phyloP scores from a whole-genome alignment of 2,888 invertebrate species.

The Chymomyza fuscimana region DNA sequence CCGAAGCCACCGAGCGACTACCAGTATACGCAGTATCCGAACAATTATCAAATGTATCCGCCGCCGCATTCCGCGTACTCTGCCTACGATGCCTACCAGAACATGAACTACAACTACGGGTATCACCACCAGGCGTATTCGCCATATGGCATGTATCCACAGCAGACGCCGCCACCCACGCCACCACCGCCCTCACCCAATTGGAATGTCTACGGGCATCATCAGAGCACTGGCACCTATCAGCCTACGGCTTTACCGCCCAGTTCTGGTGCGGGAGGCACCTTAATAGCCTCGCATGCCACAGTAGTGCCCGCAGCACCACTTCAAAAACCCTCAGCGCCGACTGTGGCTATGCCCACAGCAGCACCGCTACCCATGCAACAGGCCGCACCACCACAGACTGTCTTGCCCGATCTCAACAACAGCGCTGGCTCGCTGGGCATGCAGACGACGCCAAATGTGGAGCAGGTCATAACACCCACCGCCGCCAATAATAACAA shows the following conservation, averaged over 20 bases:
- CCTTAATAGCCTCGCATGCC: conserved; percentile 56
- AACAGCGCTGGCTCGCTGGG: conserved; percentile 33
- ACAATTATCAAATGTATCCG: conserved; percentile 80
- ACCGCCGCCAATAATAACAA: conserved; percentile 61
- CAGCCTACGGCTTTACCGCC: conserved; percentile 69
- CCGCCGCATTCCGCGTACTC: conserved; percentile 79
- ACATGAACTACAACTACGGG: conserved; percentile 80
- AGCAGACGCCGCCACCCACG: conserved; percentile 79
- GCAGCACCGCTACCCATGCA: conserved; percentile 44
- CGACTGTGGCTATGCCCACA: conserved; percentile 46
- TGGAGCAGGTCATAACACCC: conserved; percentile 38
- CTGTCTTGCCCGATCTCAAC: conserved; percentile 68
- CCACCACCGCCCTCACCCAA: conserved; percentile 82
- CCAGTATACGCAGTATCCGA: conserved; percentile 79
- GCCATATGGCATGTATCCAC: conserved; percentile 79
- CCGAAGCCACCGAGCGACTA: conserved; percentile 79
- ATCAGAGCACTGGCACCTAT: conserved; percentile 68
- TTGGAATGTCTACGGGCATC: conserved; percentile 83
- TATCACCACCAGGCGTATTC: conserved; percentile 80
- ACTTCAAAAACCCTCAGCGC: conserved; percentile 62
- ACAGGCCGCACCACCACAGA: conserved; percentile 54
- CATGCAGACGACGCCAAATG: conserved; percentile 18
- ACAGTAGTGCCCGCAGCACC: conserved; percentile 49
- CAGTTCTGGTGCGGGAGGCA: conserved; percentile 46
- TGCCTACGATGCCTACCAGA: conserved; percentile 79